Percentiles rank a stretch among this genome's conserved stretches.
These are phyloP conservation scores for Andrena chrysosceles DNA, from an alignment of 2,888 invertebrate genomes.

Conservation along the genomic window DNA sequence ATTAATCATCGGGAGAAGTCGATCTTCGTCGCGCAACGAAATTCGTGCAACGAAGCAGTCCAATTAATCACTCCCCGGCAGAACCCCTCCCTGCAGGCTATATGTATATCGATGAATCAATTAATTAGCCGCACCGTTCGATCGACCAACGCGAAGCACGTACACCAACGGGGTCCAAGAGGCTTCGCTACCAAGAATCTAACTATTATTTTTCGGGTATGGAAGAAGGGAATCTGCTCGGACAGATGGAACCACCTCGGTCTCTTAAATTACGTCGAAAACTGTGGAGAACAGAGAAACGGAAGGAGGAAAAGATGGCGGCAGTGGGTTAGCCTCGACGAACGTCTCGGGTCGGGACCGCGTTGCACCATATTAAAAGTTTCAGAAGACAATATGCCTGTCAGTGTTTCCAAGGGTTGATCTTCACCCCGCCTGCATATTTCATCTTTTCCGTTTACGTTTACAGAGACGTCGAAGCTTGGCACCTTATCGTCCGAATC, in stretches of 20 bases:
- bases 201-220: constrained; percentile 18
- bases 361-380: constrained; percentile 78
- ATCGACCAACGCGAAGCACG: constrained; percentile 51
- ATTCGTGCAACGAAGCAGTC: constrained; percentile 55
- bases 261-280: constrained; percentile 6
- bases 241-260: constrained; percentile 8
- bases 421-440: constrained; percentile 36
- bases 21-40: constrained; percentile 58
- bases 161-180: constrained; percentile 22
- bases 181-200: constrained; percentile 33
- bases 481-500: constrained; percentile 11
- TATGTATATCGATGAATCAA: constrained; percentile 62
- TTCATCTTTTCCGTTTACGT: constrained; percentile 30
- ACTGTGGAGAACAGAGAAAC: not conserved
- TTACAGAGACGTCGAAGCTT: constrained; percentile 14
- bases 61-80: constrained; percentile 63
- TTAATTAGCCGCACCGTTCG: constrained; percentile 64
- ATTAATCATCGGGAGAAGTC: constrained; percentile 58
- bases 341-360: constrained; percentile 73
- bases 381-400: constrained; percentile 74
- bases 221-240: constrained; percentile 23
- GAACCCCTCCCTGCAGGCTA: constrained; percentile 27
- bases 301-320: constrained; percentile 5
- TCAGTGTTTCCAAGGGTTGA: constrained; percentile 54
- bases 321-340: constrained; percentile 72